Percentiles rank a stretch among this genome's conserved stretches.
Evolutionary conservation across 2,888 invertebrate genomes (phyloP).

Genomic region (Polia nebulosa): DNA sequence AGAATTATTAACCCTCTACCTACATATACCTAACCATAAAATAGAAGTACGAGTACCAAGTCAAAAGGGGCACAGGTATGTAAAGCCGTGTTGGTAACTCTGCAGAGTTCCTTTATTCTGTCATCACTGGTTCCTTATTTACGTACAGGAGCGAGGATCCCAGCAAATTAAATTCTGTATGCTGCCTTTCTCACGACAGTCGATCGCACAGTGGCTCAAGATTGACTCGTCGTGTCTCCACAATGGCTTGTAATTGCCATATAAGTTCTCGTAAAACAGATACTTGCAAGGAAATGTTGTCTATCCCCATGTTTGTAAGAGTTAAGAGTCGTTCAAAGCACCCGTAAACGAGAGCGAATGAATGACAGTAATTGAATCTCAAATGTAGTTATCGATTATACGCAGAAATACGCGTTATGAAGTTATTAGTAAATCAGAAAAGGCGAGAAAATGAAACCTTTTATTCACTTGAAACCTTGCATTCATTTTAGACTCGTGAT

Average conservation of each 20-base stretch:
- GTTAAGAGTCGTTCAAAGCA: slow-evolving; percentile 22
- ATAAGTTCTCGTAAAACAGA: slow-evolving; percentile 42
- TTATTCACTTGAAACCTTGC: slow-evolving; percentile 38
- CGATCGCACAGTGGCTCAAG: slow-evolving; percentile 30
- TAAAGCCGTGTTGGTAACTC: slow-evolving; percentile 16
- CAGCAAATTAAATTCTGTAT: slow-evolving; percentile 48
- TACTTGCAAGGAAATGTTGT: slow-evolving; percentile 39
- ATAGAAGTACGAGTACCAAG: not conserved
- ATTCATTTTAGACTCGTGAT: slow-evolving; percentile 37
- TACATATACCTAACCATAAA: not conserved
- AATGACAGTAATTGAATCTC: slow-evolving; percentile 48
- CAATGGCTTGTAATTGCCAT: slow-evolving; percentile 57
- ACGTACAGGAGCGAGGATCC: slow-evolving; percentile 21
- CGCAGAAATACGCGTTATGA: slow-evolving; percentile 6
- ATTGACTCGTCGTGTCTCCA: slow-evolving; percentile 53
- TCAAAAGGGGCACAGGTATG: slow-evolving; percentile 15
- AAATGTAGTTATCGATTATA: slow-evolving; percentile 23
- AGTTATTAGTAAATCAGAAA: slow-evolving; percentile 37
- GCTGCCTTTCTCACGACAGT: slow-evolving; percentile 44
- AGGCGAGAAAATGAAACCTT: slow-evolving; percentile 31
- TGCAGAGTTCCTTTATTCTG: slow-evolving; percentile 42
- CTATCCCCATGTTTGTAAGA: slow-evolving; percentile 32
- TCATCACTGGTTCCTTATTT: slow-evolving; percentile 32
- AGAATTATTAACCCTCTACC: not conserved
- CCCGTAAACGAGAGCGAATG: slow-evolving; percentile 25